Conservation (phyloP, 2,113 vertebrate genomes). For the Phodopus roborovskii region DNA sequence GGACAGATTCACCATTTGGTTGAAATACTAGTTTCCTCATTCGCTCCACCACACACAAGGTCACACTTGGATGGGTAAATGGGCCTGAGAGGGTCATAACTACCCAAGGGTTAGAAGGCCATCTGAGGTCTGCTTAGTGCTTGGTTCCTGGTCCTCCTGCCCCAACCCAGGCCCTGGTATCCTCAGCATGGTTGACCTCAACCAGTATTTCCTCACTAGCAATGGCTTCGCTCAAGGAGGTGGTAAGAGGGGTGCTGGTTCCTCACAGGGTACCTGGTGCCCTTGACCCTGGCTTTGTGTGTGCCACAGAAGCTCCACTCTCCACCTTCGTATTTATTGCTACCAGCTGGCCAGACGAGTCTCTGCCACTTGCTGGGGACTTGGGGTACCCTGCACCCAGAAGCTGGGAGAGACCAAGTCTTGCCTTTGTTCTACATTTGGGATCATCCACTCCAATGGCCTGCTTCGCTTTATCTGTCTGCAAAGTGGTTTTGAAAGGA, state of each 20-base stretch:
- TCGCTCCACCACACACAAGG: not conserved
- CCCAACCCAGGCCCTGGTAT: not conserved
- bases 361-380: not conserved
- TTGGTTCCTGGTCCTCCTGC: not conserved
- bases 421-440: not conserved
- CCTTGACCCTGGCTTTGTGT: not conserved
- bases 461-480: not conserved
- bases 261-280: no score
- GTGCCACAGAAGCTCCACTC: not conserved
- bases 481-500: not conserved
- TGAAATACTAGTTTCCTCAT: not conserved
- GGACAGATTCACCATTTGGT: not conserved
- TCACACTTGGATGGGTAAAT: not conserved
- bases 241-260: not conserved
- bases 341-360: no score
- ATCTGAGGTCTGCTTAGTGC: not conserved
- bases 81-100: not conserved
- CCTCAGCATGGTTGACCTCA: not conserved
- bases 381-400: not conserved
- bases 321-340: not conserved
- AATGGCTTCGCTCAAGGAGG: not conserved
- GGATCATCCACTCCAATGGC: fast-evolving
- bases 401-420: not conserved
- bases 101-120: not conserved
- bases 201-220: not conserved